Conservation (phyloP, 2,888 invertebrate genomes). For the Lithophane socia region DNA sequence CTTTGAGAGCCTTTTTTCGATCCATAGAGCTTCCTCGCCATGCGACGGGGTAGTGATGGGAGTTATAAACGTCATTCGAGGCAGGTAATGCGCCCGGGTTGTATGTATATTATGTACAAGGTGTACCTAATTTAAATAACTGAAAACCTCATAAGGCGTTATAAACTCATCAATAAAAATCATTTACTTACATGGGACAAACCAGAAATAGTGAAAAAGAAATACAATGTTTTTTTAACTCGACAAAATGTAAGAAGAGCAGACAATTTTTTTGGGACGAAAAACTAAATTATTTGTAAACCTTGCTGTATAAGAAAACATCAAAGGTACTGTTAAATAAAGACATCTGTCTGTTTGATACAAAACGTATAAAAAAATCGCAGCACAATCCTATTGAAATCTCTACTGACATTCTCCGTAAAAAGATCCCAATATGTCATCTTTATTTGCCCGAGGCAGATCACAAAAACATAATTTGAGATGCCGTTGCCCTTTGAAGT, state of each 20-base stretch:
- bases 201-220: background rate
- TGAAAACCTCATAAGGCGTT: background rate
- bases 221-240: too few species aligned
- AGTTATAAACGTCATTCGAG: too few species aligned
- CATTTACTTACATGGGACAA: background rate
- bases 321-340: background rate
- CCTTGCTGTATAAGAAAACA: background rate
- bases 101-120: background rate
- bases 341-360: background rate
- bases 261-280: background rate
- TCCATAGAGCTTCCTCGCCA: too few species aligned
- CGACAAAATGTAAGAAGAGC: too few species aligned
- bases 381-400: conserved; percentile 3
- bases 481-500: background rate
- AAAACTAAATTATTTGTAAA: background rate
- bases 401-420: background rate
- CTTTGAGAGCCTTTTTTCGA: too few species aligned
- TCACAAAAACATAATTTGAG: conserved; percentile 4
- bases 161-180: background rate
- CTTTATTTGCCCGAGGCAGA: conserved; percentile 24
- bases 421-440: background rate
- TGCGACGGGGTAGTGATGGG: too few species aligned
- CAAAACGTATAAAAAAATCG: background rate
- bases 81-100: too few species aligned
- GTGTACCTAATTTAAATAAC: background rate